phyloP scores from a whole-genome alignment of 2,113 vertebrate species.

The Vidua chalybeata region DNA sequence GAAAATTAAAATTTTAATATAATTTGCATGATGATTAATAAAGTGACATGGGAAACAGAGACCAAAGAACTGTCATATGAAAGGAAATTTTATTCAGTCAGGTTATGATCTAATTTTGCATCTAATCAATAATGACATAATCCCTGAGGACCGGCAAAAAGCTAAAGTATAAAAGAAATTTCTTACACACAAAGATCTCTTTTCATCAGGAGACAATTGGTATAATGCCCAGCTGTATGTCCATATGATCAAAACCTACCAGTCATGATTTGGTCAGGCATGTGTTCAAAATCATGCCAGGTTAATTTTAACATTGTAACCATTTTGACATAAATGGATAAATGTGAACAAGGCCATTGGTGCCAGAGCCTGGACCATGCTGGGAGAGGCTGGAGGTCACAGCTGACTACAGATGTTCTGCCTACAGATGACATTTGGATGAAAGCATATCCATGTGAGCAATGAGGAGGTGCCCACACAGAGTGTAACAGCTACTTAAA shows the following conservation, averaged over 20 bases:
- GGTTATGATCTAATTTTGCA: conserved; percentile 11
- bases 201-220: neutral
- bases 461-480: neutral
- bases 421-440: neutral
- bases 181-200: neutral
- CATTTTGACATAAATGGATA: neutral
- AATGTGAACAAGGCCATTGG: accelerated
- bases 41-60: conserved; percentile 4
- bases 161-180: neutral
- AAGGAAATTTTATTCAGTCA: conserved; percentile 36
- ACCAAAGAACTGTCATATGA: conserved; percentile 26
- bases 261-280: neutral
- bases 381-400: neutral
- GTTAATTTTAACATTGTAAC: neutral
- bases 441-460: neutral
- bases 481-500: neutral
- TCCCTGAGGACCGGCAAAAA: neutral
- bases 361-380: accelerated
- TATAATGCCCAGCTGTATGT: neutral
- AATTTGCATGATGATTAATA: conserved; percentile 34
- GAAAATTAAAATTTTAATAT: conserved; percentile 46
- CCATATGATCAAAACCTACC: neutral
- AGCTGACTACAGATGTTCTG: neutral
- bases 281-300: neutral
- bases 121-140: conserved; percentile 26